Percentiles rank a stretch among this genome's conserved stretches.
Conservation (phyloP, 1,140 invertebrate genomes). For the Riptortus pedestris region DNA sequence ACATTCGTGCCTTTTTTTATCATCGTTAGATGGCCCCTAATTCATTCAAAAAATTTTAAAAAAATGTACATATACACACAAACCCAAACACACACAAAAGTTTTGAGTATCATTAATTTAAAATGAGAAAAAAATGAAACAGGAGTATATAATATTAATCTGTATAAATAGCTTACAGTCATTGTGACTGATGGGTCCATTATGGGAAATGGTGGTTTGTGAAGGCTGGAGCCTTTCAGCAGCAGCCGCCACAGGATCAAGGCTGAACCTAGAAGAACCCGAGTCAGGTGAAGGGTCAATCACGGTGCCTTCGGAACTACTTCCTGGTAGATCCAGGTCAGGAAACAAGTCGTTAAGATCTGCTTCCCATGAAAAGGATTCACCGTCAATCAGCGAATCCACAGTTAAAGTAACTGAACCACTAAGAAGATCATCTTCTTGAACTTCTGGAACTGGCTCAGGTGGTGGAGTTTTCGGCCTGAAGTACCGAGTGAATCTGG, state of each 20-base stretch:
- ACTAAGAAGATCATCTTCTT: not conserved
- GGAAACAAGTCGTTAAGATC: slow-evolving; percentile 29
- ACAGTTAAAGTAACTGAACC: slow-evolving; percentile 21
- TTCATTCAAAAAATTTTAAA: too few species aligned
- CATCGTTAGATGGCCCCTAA: too few species aligned
- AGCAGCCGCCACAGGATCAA: slow-evolving; percentile 6
- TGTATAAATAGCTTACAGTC: slow-evolving; percentile 13
- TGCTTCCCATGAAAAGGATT: slow-evolving; percentile 21
- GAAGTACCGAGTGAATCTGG: slow-evolving; percentile 22
- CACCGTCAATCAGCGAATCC: slow-evolving; percentile 14
- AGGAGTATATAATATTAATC: not conserved
- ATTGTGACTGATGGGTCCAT: slow-evolving; percentile 22
- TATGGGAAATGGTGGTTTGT: slow-evolving; percentile 1
- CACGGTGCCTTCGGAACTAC: not conserved
- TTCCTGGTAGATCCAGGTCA: slow-evolving; percentile 7
- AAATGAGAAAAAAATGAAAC: not conserved
- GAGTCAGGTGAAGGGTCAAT: not conserved
- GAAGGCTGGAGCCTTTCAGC: not conserved
- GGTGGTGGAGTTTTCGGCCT: slow-evolving; percentile 27
- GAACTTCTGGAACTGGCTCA: not conserved
- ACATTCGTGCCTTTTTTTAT: too few species aligned
- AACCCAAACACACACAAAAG: too few species aligned
- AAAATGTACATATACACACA: too few species aligned
- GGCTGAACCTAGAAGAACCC: not conserved
- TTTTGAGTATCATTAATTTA: too few species aligned